phyloP scores from a whole-genome alignment of 2,113 vertebrate genomes.

The Bujurquina vittata region DNA sequence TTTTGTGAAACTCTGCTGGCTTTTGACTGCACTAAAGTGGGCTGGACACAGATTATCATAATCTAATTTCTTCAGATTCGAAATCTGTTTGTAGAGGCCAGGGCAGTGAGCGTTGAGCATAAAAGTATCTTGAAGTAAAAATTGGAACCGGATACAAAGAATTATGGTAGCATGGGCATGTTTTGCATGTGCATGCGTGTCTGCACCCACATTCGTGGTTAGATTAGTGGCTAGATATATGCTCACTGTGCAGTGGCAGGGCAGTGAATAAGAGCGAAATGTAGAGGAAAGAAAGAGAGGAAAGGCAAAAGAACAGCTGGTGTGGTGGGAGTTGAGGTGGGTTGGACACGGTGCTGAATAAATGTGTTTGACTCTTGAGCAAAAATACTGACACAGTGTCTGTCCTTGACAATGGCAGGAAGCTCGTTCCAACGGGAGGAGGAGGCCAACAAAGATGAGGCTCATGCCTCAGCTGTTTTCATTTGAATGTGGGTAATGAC shows the following conservation, averaged over 20 bases:
- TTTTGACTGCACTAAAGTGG: neutral
- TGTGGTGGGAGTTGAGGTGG: slow-evolving; percentile 56
- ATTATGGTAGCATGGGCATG: neutral
- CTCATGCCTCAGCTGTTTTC: slow-evolving; percentile 63
- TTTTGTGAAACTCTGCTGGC: neutral
- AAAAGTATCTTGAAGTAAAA: neutral
- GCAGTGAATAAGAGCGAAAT: slow-evolving; percentile 29
- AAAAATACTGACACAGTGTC: slow-evolving; percentile 55
- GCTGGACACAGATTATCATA: neutral
- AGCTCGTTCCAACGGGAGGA: slow-evolving; percentile 42
- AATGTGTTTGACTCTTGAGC: slow-evolving; percentile 56
- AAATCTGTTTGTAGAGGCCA: neutral
- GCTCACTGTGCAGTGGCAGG: slow-evolving; percentile 26
- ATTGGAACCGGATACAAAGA: neutral
- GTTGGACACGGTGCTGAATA: slow-evolving; percentile 42
- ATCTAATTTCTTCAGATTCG: neutral
- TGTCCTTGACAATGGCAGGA: slow-evolving; percentile 66
- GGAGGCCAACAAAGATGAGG: slow-evolving; percentile 42
- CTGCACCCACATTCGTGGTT: slow-evolving; percentile 18
- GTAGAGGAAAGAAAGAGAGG: slow-evolving; percentile 27
- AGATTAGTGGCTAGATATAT: slow-evolving; percentile 25
- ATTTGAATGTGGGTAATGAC: slow-evolving; percentile 54
- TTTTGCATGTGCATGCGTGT: slow-evolving; percentile 1
- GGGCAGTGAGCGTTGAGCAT: neutral
- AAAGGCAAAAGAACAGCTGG: slow-evolving; percentile 63